These are phyloP conservation scores for Scaptomyza caliginosa DNA, from an alignment of 2,888 invertebrate species.

Conservation along the genomic window DNA sequence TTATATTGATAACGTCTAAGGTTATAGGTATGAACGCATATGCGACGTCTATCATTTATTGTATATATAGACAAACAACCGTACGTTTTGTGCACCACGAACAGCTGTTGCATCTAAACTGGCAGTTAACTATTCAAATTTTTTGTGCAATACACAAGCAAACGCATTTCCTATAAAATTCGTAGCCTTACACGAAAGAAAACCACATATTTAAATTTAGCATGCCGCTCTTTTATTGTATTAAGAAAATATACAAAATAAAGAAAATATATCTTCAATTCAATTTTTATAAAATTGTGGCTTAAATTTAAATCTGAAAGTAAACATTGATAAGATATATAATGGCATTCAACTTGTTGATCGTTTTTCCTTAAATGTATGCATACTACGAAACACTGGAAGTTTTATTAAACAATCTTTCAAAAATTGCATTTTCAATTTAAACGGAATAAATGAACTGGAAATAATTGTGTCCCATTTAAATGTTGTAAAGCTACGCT, in stretches of 20 bases:
- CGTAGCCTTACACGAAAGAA: neutral
- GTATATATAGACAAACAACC: too few species aligned
- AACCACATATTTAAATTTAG: neutral
- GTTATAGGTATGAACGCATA: too few species aligned
- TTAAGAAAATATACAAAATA: neutral
- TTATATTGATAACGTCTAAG: too few species aligned
- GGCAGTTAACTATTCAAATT: neutral
- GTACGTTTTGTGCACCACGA: neutral
- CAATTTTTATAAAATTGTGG: neutral
- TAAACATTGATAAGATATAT: too few species aligned
- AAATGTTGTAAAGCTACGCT: neutral
- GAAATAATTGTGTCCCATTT: neutral
- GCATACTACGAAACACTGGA: neutral
- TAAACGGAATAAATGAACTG: neutral
- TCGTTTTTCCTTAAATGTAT: neutral
- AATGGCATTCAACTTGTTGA: too few species aligned
- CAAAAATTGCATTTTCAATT: neutral
- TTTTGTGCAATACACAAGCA: neutral
- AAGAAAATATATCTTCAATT: neutral
- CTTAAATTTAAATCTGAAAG: neutral
- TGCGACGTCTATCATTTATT: too few species aligned
- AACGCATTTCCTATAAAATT: neutral
- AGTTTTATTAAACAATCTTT: neutral
- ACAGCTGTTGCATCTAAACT: neutral
- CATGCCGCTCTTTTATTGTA: neutral